Evolutionary conservation across 2,113 vertebrate species (phyloP).

Genomic region (Amphiprion percula): DNA sequence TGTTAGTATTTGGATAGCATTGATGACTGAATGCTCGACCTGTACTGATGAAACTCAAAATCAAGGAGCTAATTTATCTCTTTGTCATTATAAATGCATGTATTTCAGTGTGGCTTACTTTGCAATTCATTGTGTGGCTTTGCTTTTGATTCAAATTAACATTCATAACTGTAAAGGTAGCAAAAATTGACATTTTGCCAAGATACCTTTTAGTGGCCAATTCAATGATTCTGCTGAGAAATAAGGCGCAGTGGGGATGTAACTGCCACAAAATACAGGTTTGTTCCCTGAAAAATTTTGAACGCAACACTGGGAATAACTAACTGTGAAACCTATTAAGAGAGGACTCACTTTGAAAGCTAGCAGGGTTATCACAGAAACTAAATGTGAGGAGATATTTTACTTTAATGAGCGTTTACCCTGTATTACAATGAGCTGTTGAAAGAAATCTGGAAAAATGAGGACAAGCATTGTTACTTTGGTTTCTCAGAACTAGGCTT

Average conservation of each 20-base stretch:
- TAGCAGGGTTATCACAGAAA: neutral
- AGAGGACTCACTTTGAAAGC: neutral
- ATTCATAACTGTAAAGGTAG: constrained; percentile 18
- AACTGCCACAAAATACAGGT: neutral
- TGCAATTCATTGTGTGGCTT: constrained; percentile 23
- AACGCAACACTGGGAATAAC: neutral
- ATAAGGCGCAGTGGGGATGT: neutral
- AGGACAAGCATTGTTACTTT: neutral
- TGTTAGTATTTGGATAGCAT: neutral
- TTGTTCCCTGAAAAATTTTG: neutral
- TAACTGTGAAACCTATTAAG: neutral
- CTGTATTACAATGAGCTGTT: neutral
- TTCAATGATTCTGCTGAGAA: neutral
- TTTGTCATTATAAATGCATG: constrained; percentile 14
- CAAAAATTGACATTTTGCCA: constrained; percentile 23
- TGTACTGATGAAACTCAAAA: constrained; percentile 9
- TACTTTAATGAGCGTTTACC: constrained; percentile 9
- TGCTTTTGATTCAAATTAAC: constrained; percentile 14
- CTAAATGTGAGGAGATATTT: constrained; percentile 3
- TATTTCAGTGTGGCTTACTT: constrained; percentile 2
- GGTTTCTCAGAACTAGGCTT: neutral
- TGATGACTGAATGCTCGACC: neutral
- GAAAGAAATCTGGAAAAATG: neutral
- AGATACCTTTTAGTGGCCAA: neutral
- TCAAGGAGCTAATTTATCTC: constrained; percentile 28